Evolutionary conservation across 1,140 invertebrate genomes (phyloP).

Genomic region (Psilanteris sp.): DNA sequence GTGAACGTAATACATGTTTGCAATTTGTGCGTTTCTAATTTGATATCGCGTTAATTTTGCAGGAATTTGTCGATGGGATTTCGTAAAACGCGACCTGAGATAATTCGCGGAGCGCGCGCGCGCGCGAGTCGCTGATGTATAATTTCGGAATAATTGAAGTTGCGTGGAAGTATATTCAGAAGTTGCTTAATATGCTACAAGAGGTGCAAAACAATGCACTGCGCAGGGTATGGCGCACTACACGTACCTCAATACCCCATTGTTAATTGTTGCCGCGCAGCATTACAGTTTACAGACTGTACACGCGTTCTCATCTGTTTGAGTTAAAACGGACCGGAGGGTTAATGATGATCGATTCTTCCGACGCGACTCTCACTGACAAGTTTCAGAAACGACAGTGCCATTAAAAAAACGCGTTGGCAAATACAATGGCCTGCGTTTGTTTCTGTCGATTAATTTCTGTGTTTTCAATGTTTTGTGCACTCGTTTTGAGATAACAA

Average conservation of each 20-base stretch:
- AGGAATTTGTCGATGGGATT: background rate
- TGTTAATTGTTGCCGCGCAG: constrained; percentile 65
- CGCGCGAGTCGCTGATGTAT: constrained; percentile 18
- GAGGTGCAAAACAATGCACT: constrained; percentile 56
- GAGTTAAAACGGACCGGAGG: constrained; percentile 54
- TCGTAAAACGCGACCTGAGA: constrained; percentile 4
- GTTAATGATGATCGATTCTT: constrained; percentile 59
- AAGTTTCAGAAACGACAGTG: constrained; percentile 9
- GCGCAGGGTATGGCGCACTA: constrained; percentile 35
- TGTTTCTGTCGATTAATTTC: no score
- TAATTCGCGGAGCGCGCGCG: constrained; percentile 6
- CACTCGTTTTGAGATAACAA: no score
- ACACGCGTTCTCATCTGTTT: constrained; percentile 51
- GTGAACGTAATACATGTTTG: no score
- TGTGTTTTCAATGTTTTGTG: no score
- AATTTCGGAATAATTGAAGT: constrained; percentile 44
- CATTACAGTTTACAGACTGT: constrained; percentile 44
- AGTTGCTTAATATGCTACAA: constrained; percentile 53
- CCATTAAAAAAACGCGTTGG: background rate
- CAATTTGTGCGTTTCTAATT: no score
- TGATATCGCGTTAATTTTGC: background rate
- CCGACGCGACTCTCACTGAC: constrained; percentile 44
- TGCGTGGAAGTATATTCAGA: constrained; percentile 50
- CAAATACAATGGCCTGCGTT: no score
- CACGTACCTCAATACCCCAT: constrained; percentile 54